Base-by-base conservation (phyloP, 2,113 vertebrate genomes). In the Peucedramus taeniatus region DNA sequence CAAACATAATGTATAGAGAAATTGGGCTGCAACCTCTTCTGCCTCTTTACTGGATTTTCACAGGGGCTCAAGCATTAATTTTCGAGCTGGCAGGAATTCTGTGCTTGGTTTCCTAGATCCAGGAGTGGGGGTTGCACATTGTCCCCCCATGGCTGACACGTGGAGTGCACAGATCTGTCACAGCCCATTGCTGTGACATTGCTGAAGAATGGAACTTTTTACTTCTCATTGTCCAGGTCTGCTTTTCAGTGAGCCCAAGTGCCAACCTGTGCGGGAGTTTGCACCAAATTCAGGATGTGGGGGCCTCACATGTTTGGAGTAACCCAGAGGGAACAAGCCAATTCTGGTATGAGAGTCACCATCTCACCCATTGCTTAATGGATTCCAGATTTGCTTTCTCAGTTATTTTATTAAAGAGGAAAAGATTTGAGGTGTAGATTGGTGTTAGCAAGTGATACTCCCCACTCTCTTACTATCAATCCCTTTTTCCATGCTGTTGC, bases 81-180 rank as follows among this genome's bases (percentile, higher is more conserved):
- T 61, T 17, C 6, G 0, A 47, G 35, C 19, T 33, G 60, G 60
- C 47, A 40, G 2, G 2, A 83, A 45, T 69, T 40, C n/a, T 65
- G 17, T 21, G 27, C 35, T 13, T 23, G 33, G 21, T 74, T 81
- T 70, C 42, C 37, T 50, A 76, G 54, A 11, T 24, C 53, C 49
- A 51, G 13, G 45, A 68, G 31, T 33, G 35, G 13, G 1, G 26
- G 51, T 19, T 72, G 21, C 63, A 16, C 0, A 0, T 66, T 47
- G 35, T 83, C 12, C 42, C 45, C 23, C 45, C 39, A 2, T 1
- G 16, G 37, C 28, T 2, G 10, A 49, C 14, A 18, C 0, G 1
- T 11, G 53, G 33, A 83, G 27, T 47, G 49, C 53, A 30, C 39
- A 27, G n/a, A 12, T 59, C 71, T 70, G 40, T 39, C 35, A 42